A percentile compares a stretch with the other conserved stretches of the same genome.
These are phyloP conservation scores for Himalopsyche kuldschensis DNA, from an alignment of 2,888 invertebrate genomes.

Conservation along the genomic window DNA sequence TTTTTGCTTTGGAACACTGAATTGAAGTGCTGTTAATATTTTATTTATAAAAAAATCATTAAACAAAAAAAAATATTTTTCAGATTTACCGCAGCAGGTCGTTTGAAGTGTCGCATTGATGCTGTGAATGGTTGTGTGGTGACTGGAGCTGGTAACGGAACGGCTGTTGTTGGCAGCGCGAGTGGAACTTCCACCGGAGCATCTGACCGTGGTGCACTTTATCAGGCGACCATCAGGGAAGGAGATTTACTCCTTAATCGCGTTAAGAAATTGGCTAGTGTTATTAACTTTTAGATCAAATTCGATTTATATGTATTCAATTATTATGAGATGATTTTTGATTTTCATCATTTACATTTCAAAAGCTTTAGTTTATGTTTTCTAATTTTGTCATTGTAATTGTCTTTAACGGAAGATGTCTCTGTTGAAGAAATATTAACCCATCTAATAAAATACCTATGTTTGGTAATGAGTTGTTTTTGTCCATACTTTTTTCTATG, in stretches of 20 bases:
- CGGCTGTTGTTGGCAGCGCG: conserved; percentile 44
- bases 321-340: neutral
- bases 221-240: conserved; percentile 97
- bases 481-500: neutral
- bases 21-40: neutral
- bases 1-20: too few species aligned
- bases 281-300: conserved; percentile 88
- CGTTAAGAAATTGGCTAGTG: conserved; percentile 97
- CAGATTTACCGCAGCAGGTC: conserved; percentile 95
- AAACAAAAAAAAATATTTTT: conserved; percentile 50
- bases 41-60: neutral
- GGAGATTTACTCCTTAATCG: conserved; percentile 96
- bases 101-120: conserved; percentile 96
- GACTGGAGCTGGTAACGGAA: conserved; percentile 58
- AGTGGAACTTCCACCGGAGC: conserved; percentile 55
- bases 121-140: conserved; percentile 95
- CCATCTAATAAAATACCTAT: neutral
- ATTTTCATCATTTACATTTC: neutral
- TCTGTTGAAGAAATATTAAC: neutral
- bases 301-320: neutral
- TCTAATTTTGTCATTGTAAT: neutral
- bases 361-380: neutral
- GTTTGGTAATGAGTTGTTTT: conserved; percentile 26
- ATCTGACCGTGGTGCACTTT: conserved; percentile 66
- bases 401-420: neutral